Percentiles rank a stretch among this genome's conserved stretches.
phyloP scores from a whole-genome alignment of 2,797 vertebrate genomes.

The Capromys pilorides region DNA sequence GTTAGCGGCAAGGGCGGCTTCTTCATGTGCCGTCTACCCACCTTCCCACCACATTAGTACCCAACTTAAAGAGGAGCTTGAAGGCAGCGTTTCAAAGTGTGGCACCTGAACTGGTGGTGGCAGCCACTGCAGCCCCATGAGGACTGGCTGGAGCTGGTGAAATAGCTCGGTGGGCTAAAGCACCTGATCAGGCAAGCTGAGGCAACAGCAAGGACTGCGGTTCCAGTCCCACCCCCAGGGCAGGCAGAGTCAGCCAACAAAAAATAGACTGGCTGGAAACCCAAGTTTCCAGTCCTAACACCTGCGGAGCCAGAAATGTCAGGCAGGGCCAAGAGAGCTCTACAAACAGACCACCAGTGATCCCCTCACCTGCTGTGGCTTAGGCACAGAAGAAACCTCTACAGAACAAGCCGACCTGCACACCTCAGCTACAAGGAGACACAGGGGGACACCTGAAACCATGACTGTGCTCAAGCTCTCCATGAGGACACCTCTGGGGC shows the following conservation, averaged over 20 bases:
- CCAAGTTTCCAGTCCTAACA: too few relatives aligned
- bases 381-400: not conserved
- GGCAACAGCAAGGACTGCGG: too few relatives aligned
- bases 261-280: not conserved
- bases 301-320: not conserved
- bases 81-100: not conserved
- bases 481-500: not conserved
- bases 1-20: not conserved
- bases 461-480: not conserved
- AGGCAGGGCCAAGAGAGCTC: not conserved
- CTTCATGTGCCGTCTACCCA: not conserved
- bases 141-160: not conserved
- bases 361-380: too few relatives aligned
- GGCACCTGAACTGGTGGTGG: not conserved
- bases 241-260: too few relatives aligned
- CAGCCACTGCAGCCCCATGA: not conserved
- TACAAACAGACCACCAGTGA: not conserved
- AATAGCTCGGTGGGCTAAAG: too few relatives aligned
- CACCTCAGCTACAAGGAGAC: not conserved
- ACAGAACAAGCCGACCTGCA: not conserved
- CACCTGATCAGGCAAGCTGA: too few relatives aligned
- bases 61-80: accelerated
- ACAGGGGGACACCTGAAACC: too few relatives aligned
- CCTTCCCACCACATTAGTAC: not conserved
- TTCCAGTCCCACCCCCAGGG: too few relatives aligned